phyloP scores from a whole-genome alignment of 2,797 vertebrate genomes.

The Poliocrania exsul region DNA sequence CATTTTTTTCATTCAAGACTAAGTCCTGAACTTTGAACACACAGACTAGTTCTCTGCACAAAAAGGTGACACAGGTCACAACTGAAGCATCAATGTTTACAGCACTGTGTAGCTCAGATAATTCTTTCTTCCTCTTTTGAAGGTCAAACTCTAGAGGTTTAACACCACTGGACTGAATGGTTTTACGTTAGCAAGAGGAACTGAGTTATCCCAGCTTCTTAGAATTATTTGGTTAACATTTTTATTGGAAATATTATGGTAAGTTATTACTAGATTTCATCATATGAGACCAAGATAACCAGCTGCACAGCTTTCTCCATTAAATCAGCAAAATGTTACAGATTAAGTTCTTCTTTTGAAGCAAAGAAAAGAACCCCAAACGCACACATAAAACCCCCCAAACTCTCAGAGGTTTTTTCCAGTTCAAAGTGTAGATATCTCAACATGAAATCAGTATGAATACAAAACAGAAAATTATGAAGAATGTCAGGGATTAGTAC shows the following conservation, averaged over 20 bases:
- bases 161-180: background rate
- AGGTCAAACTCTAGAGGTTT: background rate
- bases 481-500: background rate
- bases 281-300: background rate
- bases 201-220: background rate
- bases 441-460: conserved; percentile 24
- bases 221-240: background rate
- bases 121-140: background rate
- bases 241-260: background rate
- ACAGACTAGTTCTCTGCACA: background rate
- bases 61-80: background rate
- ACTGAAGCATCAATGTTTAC: background rate
- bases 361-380: background rate
- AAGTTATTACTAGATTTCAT: background rate
- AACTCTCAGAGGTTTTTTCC: background rate
- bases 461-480: background rate
- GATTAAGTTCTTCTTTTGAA: background rate
- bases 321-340: background rate
- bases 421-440: background rate
- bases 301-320: background rate
- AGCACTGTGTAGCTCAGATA: background rate
- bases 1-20: background rate
- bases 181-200: background rate
- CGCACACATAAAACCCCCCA: rapidly evolving
- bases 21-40: background rate